Evolutionary conservation across 2,797 vertebrate genomes (phyloP).

Genomic region (Callimico goeldii): DNA sequence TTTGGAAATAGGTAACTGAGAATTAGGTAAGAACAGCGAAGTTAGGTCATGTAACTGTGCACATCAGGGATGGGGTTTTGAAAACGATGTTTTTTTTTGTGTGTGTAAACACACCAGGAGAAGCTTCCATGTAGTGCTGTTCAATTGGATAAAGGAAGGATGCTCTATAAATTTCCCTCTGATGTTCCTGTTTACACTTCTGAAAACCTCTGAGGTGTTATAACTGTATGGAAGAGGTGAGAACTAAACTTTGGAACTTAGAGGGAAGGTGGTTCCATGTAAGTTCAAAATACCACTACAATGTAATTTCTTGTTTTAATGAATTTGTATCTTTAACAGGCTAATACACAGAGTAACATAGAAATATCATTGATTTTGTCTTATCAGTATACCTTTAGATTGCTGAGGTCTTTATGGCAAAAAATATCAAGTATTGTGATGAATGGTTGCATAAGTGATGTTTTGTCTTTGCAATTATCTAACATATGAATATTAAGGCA

Average conservation of each 20-base stretch:
- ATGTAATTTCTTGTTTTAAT: not conserved
- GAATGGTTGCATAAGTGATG: not conserved
- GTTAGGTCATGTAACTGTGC: not conserved
- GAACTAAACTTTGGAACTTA: not conserved
- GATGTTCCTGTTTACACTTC: slow-evolving; percentile 29
- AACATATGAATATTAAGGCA: not conserved
- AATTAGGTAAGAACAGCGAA: not conserved
- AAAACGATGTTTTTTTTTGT: slow-evolving; percentile 7
- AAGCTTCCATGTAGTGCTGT: not conserved
- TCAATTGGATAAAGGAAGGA: not conserved
- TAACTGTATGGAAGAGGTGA: not conserved
- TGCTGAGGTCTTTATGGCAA: not conserved
- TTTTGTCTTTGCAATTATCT: not conserved
- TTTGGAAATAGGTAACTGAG: not conserved
- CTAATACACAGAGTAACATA: not conserved
- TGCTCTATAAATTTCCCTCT: slow-evolving; percentile 3
- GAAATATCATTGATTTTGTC: not conserved
- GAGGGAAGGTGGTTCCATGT: not conserved
- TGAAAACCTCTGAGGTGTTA: slow-evolving; percentile 29
- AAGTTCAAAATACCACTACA: not conserved
- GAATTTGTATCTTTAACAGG: not conserved
- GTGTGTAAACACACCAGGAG: not conserved
- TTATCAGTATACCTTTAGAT: not conserved
- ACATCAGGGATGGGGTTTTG: not conserved
- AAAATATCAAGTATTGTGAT: not conserved